Conservation (phyloP, 2,113 vertebrate genomes). For the Saguinus imperator region DNA sequence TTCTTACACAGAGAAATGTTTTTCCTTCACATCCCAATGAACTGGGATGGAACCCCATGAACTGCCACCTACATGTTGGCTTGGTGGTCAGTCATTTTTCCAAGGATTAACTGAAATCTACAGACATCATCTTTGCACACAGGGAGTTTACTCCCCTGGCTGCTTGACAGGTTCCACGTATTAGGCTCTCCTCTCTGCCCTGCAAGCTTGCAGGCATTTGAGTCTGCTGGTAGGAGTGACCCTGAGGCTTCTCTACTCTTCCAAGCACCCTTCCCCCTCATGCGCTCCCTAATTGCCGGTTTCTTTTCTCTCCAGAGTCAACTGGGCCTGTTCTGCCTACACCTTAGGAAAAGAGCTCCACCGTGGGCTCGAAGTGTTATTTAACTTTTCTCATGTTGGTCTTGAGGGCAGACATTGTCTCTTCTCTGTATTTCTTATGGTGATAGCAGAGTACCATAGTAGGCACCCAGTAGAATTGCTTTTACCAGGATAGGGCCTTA, state of each 20-base stretch:
- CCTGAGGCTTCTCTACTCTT: background rate
- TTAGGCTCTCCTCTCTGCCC: background rate
- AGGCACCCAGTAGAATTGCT: background rate
- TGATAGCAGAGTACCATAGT: background rate
- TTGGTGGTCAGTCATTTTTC: background rate
- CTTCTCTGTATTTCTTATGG: background rate
- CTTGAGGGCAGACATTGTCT: background rate
- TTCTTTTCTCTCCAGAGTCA: background rate
- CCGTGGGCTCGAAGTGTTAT: background rate
- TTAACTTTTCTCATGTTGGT: background rate
- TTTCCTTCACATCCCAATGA: background rate
- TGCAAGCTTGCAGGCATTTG: background rate
- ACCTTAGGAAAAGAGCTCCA: background rate
- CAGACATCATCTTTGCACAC: background rate
- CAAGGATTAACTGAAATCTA: background rate
- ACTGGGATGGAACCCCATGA: background rate
- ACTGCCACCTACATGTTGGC: background rate
- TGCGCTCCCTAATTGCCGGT: fast-evolving
- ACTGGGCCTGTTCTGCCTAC: background rate
- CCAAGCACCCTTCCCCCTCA: background rate
- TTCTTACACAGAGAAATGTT: background rate
- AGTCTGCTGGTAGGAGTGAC: background rate
- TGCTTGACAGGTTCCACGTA: background rate
- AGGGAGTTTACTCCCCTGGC: background rate
- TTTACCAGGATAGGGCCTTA: background rate